phyloP scores from a whole-genome alignment of 2,797 vertebrate genomes.

The Sciaenops ocellatus region DNA sequence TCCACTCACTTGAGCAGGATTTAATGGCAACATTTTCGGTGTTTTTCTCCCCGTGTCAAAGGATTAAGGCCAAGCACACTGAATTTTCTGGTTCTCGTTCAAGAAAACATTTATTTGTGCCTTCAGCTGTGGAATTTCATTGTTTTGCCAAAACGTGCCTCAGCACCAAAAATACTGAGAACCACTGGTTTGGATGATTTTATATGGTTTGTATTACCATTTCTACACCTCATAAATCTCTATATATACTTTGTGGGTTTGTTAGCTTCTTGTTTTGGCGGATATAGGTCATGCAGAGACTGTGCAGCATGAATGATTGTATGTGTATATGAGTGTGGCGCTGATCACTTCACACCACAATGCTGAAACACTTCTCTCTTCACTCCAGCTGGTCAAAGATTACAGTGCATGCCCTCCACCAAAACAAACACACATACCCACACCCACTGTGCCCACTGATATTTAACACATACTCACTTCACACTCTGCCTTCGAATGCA shows the following conservation, averaged over 20 bases:
- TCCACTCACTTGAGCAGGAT: constrained; percentile 14
- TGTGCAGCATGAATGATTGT: constrained; percentile 23
- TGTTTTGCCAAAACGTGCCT: constrained; percentile 35
- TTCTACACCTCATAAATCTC: constrained; percentile 48
- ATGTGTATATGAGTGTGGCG: constrained; percentile 31
- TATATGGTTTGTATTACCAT: constrained; percentile 26
- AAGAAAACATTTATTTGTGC: constrained; percentile 43
- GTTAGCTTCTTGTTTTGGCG: constrained; percentile 55
- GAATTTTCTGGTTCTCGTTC: constrained; percentile 27
- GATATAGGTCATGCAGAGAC: constrained; percentile 28
- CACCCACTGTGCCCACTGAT: constrained; percentile 24
- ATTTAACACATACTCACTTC: constrained; percentile 50
- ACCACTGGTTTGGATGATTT: constrained; percentile 28
- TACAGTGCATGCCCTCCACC: constrained; percentile 54
- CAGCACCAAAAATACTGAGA: constrained; percentile 23
- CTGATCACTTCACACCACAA: constrained; percentile 53
- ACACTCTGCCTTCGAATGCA: constrained; percentile 48
- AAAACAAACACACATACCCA: constrained; percentile 47
- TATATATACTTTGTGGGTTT: constrained; percentile 47
- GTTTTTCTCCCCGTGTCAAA: constrained; percentile 11
- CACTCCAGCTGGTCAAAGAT: constrained; percentile 74
- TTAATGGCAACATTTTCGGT: constrained; percentile 19
- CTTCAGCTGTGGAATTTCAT: constrained; percentile 5
- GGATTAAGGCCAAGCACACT: constrained; percentile 11
- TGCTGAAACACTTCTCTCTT: constrained; percentile 52